Evolutionary conservation across 2,888 invertebrate genomes (phyloP), one percentile per base, ranked within the genome.

Genomic region (Tiliacea aurago): DNA sequence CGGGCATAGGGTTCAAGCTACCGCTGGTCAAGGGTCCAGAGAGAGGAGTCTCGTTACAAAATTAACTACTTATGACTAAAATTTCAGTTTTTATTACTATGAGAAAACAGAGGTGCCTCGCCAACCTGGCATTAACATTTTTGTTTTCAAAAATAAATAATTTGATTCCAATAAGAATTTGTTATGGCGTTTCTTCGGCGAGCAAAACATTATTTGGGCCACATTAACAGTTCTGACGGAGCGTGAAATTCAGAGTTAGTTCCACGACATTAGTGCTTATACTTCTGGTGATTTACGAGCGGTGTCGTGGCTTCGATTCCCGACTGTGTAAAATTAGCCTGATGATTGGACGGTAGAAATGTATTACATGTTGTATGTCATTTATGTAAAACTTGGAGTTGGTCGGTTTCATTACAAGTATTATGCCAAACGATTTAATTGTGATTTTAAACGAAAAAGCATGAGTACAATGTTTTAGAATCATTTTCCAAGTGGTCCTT

Each of bases 161-260:
- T 84, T 79, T 80, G 83, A 76, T 86, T 81, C 83, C 81, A 83
- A 84, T 81, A 85, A 80, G 81, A 84, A 70, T 53, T 71, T 43
- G 74, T 75, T 76, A 84, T 63, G n/a, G 77, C 73, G 78, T 73
- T 82, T 76, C 72, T 70, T 79, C 70, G 70, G 78, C 78, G 75
- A 87, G 80, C 84, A 73, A 86, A 87, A 88, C 81, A 83, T 89
- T 84, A 90, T 92, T 91, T 91, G 87, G 90, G 86, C 76, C 83
- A 87, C 86, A 95, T 94, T 94, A 94, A 88, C 89, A 83, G 78
- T 84, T 78, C 80, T 86, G 87, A 79, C 84, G 91, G 90, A 82
- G 88, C 95, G 94, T 95, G 95, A 95, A 95, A 95, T 95, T 90
- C 78, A 74, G 84, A 87, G 93, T 94, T 92, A 92, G 87, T 87